phyloP scores from a whole-genome alignment of 2,797 vertebrate genomes.

The Apodemus agrarius region DNA sequence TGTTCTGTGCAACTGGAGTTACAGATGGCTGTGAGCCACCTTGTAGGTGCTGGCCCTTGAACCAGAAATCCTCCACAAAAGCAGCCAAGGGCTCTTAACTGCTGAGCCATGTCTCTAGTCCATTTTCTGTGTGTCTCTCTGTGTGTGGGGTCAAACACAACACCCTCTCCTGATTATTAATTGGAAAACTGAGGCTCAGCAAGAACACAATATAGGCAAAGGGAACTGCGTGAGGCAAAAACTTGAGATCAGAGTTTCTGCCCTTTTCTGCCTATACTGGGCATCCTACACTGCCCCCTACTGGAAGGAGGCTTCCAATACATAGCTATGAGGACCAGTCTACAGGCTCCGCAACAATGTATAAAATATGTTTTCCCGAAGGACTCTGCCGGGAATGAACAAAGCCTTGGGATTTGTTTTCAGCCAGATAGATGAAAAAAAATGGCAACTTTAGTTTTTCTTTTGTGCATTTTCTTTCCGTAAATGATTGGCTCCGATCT shows the following conservation, averaged over 20 bases:
- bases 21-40: background rate
- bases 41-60: background rate
- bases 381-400: background rate
- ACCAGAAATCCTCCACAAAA: background rate
- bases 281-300: slow-evolving; percentile 6
- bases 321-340: background rate
- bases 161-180: background rate
- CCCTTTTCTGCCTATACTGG: background rate
- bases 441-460: background rate
- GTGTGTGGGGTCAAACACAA: background rate
- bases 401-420: background rate
- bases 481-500: background rate
- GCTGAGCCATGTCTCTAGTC: background rate
- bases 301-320: background rate
- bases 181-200: background rate
- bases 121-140: background rate
- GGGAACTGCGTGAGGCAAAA: background rate
- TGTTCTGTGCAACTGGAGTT: background rate
- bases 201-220: background rate
- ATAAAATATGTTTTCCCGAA: background rate
- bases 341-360: background rate
- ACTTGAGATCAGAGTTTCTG: background rate
- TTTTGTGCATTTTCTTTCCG: background rate
- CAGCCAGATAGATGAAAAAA: background rate
- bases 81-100: background rate